Percentiles rank a stretch among this genome's conserved stretches.
Evolutionary conservation across 2,888 invertebrate genomes (phyloP).

Genomic region (Amiota mariae): DNA sequence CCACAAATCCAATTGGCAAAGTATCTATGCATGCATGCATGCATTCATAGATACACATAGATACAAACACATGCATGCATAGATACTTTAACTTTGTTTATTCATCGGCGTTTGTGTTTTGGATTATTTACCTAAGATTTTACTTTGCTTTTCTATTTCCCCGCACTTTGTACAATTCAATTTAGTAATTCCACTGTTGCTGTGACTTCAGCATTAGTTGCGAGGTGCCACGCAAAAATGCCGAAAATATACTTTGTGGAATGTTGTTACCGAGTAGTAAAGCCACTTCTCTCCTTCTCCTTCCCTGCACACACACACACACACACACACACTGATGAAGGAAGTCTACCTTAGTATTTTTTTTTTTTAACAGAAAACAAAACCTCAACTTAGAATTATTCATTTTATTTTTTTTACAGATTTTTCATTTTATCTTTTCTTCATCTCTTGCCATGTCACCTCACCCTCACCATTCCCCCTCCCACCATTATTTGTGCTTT

Average conservation of each 20-base stretch:
- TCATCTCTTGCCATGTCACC: conserved; percentile 9
- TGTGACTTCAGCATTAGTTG: conserved; percentile 38
- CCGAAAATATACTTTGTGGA: conserved; percentile 37
- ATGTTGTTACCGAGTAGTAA: conserved; percentile 1
- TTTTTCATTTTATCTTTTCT: conserved; percentile 13
- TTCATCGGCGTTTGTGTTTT: neutral
- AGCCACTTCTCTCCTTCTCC: no score
- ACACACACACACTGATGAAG: no score
- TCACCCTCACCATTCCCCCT: no score
- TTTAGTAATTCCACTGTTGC: conserved; percentile 44
- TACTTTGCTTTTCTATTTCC: conserved; percentile 40
- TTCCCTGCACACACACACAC: no score
- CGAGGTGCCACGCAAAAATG: conserved; percentile 55
- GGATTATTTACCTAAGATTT: conserved; percentile 26
- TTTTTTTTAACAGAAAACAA: no score
- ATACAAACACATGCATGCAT: conserved; percentile 1
- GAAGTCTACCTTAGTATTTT: no score
- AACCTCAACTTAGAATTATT: conserved; percentile 40
- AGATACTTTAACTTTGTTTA: no score
- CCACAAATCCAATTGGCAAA: conserved; percentile 60
- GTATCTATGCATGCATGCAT: conserved; percentile 26
- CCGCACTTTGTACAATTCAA: conserved; percentile 57
- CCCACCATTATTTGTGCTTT: conserved; percentile 23
- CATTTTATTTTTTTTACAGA: neutral
- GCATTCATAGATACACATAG: conserved; percentile 12